Conservation (phyloP, 2,888 invertebrate species). For the Stramonita haemastoma region DNA sequence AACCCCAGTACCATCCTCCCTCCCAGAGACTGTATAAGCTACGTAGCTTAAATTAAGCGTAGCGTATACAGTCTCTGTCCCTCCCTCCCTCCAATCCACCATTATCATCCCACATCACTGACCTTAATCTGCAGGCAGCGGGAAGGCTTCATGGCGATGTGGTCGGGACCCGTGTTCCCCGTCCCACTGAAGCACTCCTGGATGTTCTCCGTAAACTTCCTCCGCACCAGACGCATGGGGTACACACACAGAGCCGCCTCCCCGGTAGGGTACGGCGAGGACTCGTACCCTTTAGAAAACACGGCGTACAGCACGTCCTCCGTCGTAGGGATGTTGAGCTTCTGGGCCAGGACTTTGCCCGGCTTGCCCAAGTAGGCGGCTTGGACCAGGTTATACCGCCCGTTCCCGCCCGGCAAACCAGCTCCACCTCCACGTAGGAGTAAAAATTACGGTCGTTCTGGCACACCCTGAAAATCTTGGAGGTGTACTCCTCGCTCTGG, state of each 20-base stretch:
- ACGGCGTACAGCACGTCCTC: conserved; percentile 97
- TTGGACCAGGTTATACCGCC: conserved; percentile 92
- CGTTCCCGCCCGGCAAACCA: conserved; percentile 91
- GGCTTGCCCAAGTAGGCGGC: conserved; percentile 96
- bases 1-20: too few relatives aligned
- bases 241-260: conserved; percentile 91
- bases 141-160: conserved; percentile 86
- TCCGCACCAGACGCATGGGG: conserved; percentile 89
- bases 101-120: conserved; percentile 78
- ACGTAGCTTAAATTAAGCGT: too few relatives aligned
- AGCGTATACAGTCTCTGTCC: too few relatives aligned
- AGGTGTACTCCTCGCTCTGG: conserved; percentile 83
- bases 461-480: conserved; percentile 95
- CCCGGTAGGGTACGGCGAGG: conserved; percentile 44
- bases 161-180: conserved; percentile 94
- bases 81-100: too few relatives aligned
- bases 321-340: conserved; percentile 89
- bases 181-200: conserved; percentile 95
- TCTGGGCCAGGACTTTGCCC: conserved; percentile 92
- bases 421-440: conserved; percentile 97
- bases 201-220: conserved; percentile 97
- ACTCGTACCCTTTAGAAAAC: conserved; percentile 87
- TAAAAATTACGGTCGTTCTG: conserved; percentile 97
- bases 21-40: too few relatives aligned
- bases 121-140: conserved; percentile 81